Conservation (phyloP, 2,113 vertebrate species). For the Otolemur garnettii region DNA sequence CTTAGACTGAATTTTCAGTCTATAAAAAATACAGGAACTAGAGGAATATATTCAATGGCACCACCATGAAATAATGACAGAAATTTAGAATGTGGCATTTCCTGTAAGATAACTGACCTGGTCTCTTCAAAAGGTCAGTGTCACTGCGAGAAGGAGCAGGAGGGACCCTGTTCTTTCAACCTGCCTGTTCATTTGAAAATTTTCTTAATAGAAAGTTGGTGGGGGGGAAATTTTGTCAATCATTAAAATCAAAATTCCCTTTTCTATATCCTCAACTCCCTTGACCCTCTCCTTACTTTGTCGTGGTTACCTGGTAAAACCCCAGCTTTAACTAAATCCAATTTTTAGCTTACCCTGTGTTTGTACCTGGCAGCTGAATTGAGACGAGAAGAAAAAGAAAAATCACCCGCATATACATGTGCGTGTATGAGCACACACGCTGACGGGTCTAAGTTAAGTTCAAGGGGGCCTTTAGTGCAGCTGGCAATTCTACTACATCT, state of each 20-base stretch:
- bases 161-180: not conserved
- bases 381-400: not conserved
- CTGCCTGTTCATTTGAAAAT: not conserved
- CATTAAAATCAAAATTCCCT: not conserved
- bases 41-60: not conserved
- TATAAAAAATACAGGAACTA: not conserved
- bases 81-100: not conserved
- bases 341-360: not conserved
- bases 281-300: conserved; percentile 17
- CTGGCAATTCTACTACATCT: not conserved
- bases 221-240: not conserved
- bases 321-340: not conserved
- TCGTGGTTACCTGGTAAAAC: not conserved
- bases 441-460: not conserved
- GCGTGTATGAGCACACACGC: not conserved
- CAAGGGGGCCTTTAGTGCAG: not conserved
- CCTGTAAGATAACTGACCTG: not conserved
- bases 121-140: not conserved
- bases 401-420: not conserved
- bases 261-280: not conserved
- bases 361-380: not conserved
- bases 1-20: not conserved
- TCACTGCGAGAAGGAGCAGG: not conserved
- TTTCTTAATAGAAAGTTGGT: not conserved
- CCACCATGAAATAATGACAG: not conserved